Conservation (phyloP, 2,797 vertebrate species). For the Momotus momota region DNA sequence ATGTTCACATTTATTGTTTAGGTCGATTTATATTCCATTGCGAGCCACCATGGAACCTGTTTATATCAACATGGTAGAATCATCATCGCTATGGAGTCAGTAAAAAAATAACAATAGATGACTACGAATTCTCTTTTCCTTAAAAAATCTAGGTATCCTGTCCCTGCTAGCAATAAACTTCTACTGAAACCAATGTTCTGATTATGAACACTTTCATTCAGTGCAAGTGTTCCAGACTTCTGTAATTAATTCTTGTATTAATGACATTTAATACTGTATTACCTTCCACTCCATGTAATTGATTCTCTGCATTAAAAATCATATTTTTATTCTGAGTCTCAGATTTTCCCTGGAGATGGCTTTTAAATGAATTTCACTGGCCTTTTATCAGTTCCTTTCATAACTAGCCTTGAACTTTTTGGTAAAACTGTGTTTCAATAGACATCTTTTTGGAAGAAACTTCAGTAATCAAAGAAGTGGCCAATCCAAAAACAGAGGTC, state of each 20-base stretch:
- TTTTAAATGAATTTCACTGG: neutral
- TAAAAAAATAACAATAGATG: neutral
- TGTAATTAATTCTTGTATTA: constrained; percentile 2
- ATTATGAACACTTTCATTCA: neutral
- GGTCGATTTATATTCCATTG: neutral
- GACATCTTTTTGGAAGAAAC: neutral
- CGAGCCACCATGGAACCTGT: neutral
- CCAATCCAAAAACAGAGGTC: neutral
- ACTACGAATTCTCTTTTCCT: neutral
- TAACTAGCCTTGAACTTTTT: neutral
- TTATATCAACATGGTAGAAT: neutral
- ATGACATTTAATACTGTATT: neutral
- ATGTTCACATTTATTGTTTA: neutral
- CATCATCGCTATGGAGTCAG: neutral
- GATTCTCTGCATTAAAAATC: constrained; percentile 14
- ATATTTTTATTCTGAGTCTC: neutral
- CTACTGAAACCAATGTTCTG: neutral
- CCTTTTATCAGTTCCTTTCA: neutral
- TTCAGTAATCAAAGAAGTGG: neutral
- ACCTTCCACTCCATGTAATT: neutral
- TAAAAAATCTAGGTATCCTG: neutral
- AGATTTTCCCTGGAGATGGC: neutral
- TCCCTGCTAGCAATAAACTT: neutral
- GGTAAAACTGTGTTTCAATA: neutral
- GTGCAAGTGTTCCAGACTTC: neutral